Conservation (phyloP, 2,797 vertebrate species). For the Semaprochilodus insignis region DNA sequence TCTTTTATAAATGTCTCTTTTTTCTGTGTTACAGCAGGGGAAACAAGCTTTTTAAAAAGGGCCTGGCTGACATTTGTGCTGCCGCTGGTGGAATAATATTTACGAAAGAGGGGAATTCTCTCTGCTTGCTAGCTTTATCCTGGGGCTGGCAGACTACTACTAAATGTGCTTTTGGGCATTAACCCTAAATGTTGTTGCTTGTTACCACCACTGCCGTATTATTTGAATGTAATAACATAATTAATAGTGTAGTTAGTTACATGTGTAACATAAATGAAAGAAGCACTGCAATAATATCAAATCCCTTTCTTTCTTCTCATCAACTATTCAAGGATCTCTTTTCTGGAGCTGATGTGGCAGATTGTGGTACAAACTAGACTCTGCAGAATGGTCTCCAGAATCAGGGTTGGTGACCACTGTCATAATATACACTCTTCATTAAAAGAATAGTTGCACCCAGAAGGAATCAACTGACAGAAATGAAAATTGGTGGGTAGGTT, state of each 20-base stretch:
- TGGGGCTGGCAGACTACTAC: neutral
- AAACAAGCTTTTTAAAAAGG: slow-evolving; percentile 14
- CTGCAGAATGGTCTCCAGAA: too few relatives aligned
- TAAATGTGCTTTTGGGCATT: neutral
- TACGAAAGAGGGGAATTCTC: slow-evolving; percentile 3
- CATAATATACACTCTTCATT: too few relatives aligned
- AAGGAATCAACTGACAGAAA: too few relatives aligned
- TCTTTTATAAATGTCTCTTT: neutral
- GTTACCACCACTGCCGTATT: neutral
- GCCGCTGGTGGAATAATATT: slow-evolving; percentile 1
- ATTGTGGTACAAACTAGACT: too few relatives aligned
- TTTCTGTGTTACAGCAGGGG: slow-evolving; percentile 2
- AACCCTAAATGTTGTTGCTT: neutral
- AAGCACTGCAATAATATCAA: too few relatives aligned
- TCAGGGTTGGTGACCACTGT: too few relatives aligned
- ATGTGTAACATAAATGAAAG: neutral
- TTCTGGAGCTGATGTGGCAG: too few relatives aligned
- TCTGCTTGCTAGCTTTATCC: neutral
- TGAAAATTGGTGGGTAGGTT: too few relatives aligned
- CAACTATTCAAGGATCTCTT: too few relatives aligned
- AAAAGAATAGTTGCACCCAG: too few relatives aligned
- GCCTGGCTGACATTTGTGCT: slow-evolving; percentile 11
- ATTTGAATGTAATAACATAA: neutral
- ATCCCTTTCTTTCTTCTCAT: too few relatives aligned
- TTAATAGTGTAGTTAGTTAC: neutral